Evolutionary conservation across 1,140 invertebrate genomes (phyloP).

Genomic region (Drosophila virilis): DNA sequence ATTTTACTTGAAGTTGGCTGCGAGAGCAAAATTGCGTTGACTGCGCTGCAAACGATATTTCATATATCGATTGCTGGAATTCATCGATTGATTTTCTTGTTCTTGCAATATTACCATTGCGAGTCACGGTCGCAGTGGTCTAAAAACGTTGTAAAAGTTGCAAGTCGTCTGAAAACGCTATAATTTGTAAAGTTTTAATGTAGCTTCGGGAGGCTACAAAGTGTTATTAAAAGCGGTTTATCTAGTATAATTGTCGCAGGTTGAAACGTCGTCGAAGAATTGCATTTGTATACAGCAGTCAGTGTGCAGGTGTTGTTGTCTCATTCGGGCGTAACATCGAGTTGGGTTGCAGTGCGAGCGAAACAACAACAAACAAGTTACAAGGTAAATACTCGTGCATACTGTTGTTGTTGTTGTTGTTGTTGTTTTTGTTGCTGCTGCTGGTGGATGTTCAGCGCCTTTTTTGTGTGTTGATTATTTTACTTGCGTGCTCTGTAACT

Average conservation of each 20-base stretch:
- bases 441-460: slow-evolving; percentile 81
- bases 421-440: slow-evolving; percentile 45
- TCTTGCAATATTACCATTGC: slow-evolving; percentile 43
- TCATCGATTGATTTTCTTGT: slow-evolving; percentile 36
- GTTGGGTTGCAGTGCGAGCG: slow-evolving; percentile 67
- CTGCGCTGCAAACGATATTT: slow-evolving; percentile 8
- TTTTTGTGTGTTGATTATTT: slow-evolving; percentile 75
- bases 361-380: slow-evolving; percentile 82
- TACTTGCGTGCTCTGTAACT: slow-evolving; percentile 76
- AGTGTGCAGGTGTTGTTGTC: slow-evolving; percentile 66
- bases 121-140: slow-evolving; percentile 33
- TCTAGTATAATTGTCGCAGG: slow-evolving; percentile 35
- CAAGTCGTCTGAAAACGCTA: slow-evolving; percentile 14
- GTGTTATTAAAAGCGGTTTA: slow-evolving; percentile 20
- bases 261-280: slow-evolving; percentile 45
- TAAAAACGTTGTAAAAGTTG: slow-evolving; percentile 36
- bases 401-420: slow-evolving; percentile 55
- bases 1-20: slow-evolving; percentile 1
- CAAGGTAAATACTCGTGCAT: slow-evolving; percentile 78
- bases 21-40: slow-evolving; percentile 8
- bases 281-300: slow-evolving; percentile 68
- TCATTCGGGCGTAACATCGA: slow-evolving; percentile 53
- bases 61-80: slow-evolving; percentile 3
- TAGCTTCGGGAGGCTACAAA: slow-evolving; percentile 1
- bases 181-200: slow-evolving; percentile 4